Evolutionary conservation across 1,140 invertebrate genomes (phyloP), one percentile per base, ranked within the genome.

Genomic region (Heliconius himera): DNA sequence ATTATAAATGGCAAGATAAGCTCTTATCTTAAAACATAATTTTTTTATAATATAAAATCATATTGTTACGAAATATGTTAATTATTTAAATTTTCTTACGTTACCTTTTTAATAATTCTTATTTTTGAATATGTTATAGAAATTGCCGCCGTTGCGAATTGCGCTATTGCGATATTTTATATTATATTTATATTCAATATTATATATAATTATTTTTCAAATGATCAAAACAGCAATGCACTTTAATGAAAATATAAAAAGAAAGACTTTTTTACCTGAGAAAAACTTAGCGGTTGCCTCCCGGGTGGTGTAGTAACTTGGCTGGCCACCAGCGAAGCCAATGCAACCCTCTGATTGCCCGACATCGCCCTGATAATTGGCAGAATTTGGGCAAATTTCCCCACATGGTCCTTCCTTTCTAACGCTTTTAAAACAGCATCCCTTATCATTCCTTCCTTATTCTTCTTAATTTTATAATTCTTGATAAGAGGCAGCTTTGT

Each of bases 361-460:
- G 96, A 95, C 93, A 96, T 95, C 8, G 94, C 95, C 73, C 96
- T 95, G 56, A 96, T 90, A 70, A 96, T 96, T n/a, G 96, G 96
- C 85, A 96, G 90, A 11, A 96, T 95, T 87, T 96, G 94, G 9
- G 94, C 94, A 74, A 96, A 95, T 83, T 95, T 95, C 54, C 90
- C 90, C 75, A 92, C 92, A 16, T 95, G 91, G 26, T 95, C 95
- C 60, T 94, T 95, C 75, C 90, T 90, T 80, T 95, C 92, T 88
- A 95, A 81, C 0, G 95, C 93, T 49, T 88, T 86, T 6, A 94
- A 78, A 33, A 96, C 93, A 20, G 94, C 92, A 83, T 94, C 92
- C 80, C 89, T 91, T 16, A 95, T 84, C 78, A 95, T 94, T 4
- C 89, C 93, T 74, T 96, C 95, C 81, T 93, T 95, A 76, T 95